A percentile compares a stretch with the other conserved stretches of the same genome.
Conservation (phyloP, 2,888 invertebrate species). For the Lissocephala sabroskyi region DNA sequence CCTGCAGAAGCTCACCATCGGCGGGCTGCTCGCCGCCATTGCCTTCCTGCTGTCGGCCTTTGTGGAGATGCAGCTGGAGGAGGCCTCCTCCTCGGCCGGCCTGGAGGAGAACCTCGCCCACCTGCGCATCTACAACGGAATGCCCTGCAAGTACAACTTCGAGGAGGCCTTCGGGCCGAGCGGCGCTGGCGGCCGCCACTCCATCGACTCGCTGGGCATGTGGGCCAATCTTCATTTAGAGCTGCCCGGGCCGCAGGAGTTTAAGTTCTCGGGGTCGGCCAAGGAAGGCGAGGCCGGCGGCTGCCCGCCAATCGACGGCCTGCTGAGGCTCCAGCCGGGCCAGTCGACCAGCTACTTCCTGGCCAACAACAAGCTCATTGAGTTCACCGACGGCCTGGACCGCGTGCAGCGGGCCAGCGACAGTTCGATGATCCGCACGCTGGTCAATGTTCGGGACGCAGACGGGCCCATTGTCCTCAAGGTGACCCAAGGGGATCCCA, state of each 20-base stretch:
- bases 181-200: neutral
- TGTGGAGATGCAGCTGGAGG: constrained; percentile 82
- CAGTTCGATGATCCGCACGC: constrained; percentile 64
- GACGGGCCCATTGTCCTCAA: constrained; percentile 32
- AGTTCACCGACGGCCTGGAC: constrained; percentile 60
- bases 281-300: constrained; percentile 1
- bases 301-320: constrained; percentile 45
- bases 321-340: constrained; percentile 47
- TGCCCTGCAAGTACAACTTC: constrained; percentile 75
- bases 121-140: constrained; percentile 81
- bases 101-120: constrained; percentile 77
- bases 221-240: constrained; percentile 72
- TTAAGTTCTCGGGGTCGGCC: constrained; percentile 71
- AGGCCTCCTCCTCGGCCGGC: too few relatives aligned
- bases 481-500: constrained; percentile 10
- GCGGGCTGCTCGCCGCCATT: constrained; percentile 86
- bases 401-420: constrained; percentile 59
- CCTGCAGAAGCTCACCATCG: constrained; percentile 76
- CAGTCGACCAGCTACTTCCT: constrained; percentile 66
- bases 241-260: constrained; percentile 55
- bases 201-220: constrained; percentile 66
- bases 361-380: constrained; percentile 30
- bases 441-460: constrained; percentile 55
- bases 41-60: constrained; percentile 90
- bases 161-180: constrained; percentile 29